Evolutionary conservation across 2,888 invertebrate genomes (phyloP), one percentile per base, ranked within the genome.

Genomic region (Suillia variegata): DNA sequence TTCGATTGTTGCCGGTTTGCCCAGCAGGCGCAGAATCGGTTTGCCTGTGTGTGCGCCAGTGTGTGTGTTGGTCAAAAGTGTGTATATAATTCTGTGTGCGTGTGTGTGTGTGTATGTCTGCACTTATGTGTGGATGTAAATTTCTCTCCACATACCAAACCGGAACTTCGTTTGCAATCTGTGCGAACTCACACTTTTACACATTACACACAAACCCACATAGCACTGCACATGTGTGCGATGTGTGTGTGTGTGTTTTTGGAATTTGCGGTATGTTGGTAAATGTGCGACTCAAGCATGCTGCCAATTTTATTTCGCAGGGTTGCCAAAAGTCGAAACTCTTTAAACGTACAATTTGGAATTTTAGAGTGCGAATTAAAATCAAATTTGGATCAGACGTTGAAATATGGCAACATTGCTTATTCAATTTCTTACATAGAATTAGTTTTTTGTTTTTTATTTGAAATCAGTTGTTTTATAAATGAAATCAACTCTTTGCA

Each of bases 81-180:
- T 65, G n/a, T n/a, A n/a, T n/a, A 70, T 66, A 67, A 70, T 70
- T 70, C 67, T 61, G 45, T 54, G 52, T 22, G 17, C 26, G 42
- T 26, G 50, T 31, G 49, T 50, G 50, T 45, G 55, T 54, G 56
- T 31, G 33, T 38, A 51, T 47, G 53, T 54, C 38, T 47, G 49
- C 49, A 51, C 49, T 63, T 49, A 61, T 48, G 20, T 48, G 34
- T 50, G 38, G 42, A 52, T 51, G 33, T 53, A 58, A 56, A 56
- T 42, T 56, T n/a, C n/a, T n/a, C n/a, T n/a, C 62, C 38, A 59
- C 57, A 56, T 42, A 48, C 53, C 18, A 22, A 54, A 17, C 17
- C 45, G 6, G 45, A 45, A 17, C 45, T 45, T 13, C 20, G 18
- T 4, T 13, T 20, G 20, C 45, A 17, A 17, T 18, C 18, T 45